These are phyloP conservation scores for Agrypnia vestita DNA, from an alignment of 1,140 invertebrate genomes.

Conservation along the genomic window DNA sequence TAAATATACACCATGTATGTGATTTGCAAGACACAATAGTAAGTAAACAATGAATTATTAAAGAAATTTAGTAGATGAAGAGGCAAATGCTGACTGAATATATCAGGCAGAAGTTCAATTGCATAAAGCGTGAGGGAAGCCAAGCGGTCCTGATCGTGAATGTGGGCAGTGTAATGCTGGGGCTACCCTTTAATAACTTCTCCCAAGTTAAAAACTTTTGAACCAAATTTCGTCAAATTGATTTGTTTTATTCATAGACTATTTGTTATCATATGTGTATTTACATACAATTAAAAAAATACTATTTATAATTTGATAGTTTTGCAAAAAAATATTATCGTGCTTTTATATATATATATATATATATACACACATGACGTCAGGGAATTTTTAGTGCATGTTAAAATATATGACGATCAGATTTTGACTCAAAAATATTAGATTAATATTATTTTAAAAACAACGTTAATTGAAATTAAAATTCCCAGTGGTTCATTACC, in stretches of 20 bases:
- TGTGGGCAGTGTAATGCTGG: not conserved
- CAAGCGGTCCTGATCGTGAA: not conserved
- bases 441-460: too few relatives aligned
- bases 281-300: slow-evolving; percentile 62
- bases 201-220: slow-evolving; percentile 31
- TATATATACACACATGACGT: slow-evolving; percentile 44
- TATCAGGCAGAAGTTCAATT: not conserved
- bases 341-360: slow-evolving; percentile 57
- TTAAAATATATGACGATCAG: too few relatives aligned
- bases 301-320: slow-evolving; percentile 59
- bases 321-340: slow-evolving; percentile 61
- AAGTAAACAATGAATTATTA: too few relatives aligned
- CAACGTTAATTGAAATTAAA: too few relatives aligned
- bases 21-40: too few relatives aligned
- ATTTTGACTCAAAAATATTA: too few relatives aligned
- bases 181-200: slow-evolving; percentile 9
- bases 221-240: slow-evolving; percentile 52
- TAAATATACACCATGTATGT: too few relatives aligned
- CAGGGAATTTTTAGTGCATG: too few relatives aligned
- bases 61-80: too few relatives aligned
- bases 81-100: too few relatives aligned
- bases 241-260: slow-evolving; percentile 58
- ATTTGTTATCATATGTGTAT: slow-evolving; percentile 52
- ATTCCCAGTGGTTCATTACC: too few relatives aligned
- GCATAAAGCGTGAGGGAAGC: not conserved